Evolutionary conservation across 2,797 vertebrate species (phyloP), one percentile per base, ranked within the genome.

Genomic region (Rhinoraja longicauda): DNA sequence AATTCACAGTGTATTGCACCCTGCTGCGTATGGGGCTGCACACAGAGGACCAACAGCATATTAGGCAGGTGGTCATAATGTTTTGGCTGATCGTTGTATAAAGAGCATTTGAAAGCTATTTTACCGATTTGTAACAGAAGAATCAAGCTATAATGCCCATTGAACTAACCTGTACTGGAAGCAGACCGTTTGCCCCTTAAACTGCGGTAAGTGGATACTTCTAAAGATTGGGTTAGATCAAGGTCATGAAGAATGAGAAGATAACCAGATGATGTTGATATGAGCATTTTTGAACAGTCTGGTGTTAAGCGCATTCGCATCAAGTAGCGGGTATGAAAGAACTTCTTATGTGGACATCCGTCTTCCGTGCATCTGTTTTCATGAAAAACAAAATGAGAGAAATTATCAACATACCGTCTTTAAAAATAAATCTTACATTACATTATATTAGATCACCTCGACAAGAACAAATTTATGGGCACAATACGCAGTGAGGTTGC

Each of bases 211-310:
- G 98, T 99, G 95, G 98, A 98, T 95, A 99, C 98, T 96, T 99
- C 99, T 59, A 99, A 96, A 88, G 98, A 99, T 95, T 99, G 99
- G 4, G 99, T 99, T 93, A 99, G 97, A 95, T 99, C 99, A 94
- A 99, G 97, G 95, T 99, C 98, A 29, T 99, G 98, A 93, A 99
- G 97, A 95, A 99, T 99, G 94, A 99, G 96, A 94, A 99, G 97
- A 95, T 99, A 99, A 1, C 99, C 99, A 36, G 99, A 99, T 82
- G 98, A 99, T 0, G 99, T 99, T 93, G 98, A 99, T 96, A 99
- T 99, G 93, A 99, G 96, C 99, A 99, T 99, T 96, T 99, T 99
- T 94, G 98, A 99, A 95, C 99, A 99, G 96, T 99, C 98, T 82
- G 99, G 98, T 0, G 98, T 99, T 95, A 99, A 96, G 57, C 99